phyloP scores from a whole-genome alignment of 2,113 vertebrate genomes.

The human (Homo sapiens) region DNA sequence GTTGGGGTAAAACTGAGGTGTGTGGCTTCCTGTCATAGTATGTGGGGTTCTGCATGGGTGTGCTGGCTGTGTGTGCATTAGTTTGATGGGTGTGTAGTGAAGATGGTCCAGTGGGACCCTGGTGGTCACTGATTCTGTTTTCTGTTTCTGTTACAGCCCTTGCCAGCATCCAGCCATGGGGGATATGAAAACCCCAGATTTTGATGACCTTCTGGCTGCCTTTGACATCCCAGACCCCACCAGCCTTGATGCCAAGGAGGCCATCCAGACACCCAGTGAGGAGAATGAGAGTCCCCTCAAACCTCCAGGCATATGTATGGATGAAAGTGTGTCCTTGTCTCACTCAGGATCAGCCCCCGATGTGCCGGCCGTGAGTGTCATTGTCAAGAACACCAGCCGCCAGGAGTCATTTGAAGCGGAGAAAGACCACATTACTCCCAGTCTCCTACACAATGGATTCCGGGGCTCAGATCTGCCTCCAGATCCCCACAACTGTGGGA shows the following conservation, averaged over 20 bases:
- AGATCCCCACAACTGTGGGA: slow-evolving; percentile 87
- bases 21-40: neutral
- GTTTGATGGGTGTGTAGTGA: too few species aligned
- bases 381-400: slow-evolving; percentile 96
- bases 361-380: slow-evolving; percentile 93
- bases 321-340: slow-evolving; percentile 86
- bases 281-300: slow-evolving; percentile 92
- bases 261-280: slow-evolving; percentile 90
- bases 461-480: slow-evolving; percentile 83
- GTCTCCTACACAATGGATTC: slow-evolving; percentile 92
- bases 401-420: slow-evolving; percentile 92
- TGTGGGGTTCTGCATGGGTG: neutral
- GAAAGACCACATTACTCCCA: slow-evolving; percentile 86
- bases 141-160: slow-evolving; percentile 48
- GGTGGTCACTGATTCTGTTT: neutral
- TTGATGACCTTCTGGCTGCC: slow-evolving; percentile 97
- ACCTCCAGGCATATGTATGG: slow-evolving; percentile 89
- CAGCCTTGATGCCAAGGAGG: slow-evolving; percentile 95
- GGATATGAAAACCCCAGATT: slow-evolving; percentile 99
- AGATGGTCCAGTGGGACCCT: neutral
- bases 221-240: slow-evolving; percentile 99
- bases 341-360: slow-evolving; percentile 86
- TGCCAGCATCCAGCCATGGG: slow-evolving; percentile 92
- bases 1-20: neutral
- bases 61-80: neutral